These are phyloP conservation scores for Latrodectus geometricus DNA, from an alignment of 1,140 invertebrate species.

Conservation along the genomic window DNA sequence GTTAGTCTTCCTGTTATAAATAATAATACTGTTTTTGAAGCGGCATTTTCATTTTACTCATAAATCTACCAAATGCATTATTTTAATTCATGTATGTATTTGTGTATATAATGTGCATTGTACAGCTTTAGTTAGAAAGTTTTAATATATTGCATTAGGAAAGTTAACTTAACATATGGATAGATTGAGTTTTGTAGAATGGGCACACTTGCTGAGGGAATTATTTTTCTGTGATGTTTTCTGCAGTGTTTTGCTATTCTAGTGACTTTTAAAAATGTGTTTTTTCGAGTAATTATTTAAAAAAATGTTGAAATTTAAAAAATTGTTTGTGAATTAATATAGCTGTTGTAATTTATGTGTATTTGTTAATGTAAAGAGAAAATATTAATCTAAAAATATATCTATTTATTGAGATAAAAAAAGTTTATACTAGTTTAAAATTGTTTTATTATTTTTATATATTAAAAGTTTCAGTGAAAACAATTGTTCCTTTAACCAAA, in stretches of 20 bases:
- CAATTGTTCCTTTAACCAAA: too few species aligned
- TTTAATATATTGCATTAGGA: constrained; percentile 62
- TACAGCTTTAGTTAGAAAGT: constrained; percentile 61
- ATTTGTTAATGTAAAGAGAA: background rate
- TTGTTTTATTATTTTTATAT: background rate
- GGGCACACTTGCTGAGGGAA: constrained; percentile 57
- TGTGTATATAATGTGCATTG: constrained; percentile 61
- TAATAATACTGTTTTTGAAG: background rate
- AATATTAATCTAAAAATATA: background rate
- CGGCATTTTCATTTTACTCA: constrained; percentile 38
- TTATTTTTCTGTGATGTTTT: constrained; percentile 59
- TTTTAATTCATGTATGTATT: constrained; percentile 61
- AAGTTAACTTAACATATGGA: constrained; percentile 57
- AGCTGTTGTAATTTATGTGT: background rate
- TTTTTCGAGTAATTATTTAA: background rate
- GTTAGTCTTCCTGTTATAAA: constrained; percentile 32
- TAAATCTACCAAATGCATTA: constrained; percentile 43
- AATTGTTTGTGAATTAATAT: background rate
- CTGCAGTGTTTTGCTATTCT: constrained; percentile 7
- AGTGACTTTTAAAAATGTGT: background rate
- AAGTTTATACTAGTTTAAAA: background rate
- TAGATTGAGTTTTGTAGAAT: constrained; percentile 47
- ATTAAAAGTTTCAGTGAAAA: background rate
- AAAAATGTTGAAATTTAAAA: background rate
- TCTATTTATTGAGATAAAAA: background rate